A percentile compares a stretch with the other conserved stretches of the same genome.
phyloP scores from a whole-genome alignment of 2,113 vertebrate genomes.

The Propithecus coquereli region DNA sequence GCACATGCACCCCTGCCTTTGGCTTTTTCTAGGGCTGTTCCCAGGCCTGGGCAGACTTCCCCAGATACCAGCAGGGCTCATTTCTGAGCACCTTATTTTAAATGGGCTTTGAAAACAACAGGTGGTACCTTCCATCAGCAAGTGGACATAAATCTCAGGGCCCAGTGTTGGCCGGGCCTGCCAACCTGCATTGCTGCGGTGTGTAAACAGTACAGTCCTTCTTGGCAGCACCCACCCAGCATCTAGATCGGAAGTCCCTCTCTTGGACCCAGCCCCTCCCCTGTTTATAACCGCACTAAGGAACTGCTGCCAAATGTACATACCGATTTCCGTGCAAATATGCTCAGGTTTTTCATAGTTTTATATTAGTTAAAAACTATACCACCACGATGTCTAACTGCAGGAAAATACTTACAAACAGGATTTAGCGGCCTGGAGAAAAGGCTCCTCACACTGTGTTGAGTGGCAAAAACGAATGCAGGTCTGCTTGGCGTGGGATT shows the following conservation, averaged over 20 bases:
- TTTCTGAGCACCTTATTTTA: background rate
- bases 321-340: background rate
- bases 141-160: background rate
- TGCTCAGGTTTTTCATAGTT: fast-evolving
- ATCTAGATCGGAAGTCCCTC: no score
- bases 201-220: background rate
- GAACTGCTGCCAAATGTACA: background rate
- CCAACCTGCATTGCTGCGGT: background rate
- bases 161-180: background rate
- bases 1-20: background rate
- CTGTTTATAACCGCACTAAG: background rate
- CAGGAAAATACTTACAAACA: background rate
- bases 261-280: background rate
- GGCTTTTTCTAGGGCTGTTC: background rate
- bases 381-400: background rate
- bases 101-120: slow-evolving; percentile 55
- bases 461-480: fast-evolving
- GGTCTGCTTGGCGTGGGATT: fast-evolving
- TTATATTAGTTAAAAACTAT: background rate
- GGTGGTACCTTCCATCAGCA: slow-evolving; percentile 30
- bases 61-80: background rate
- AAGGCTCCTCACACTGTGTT: no score
- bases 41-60: background rate
- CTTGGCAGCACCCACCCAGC: background rate
- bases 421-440: background rate